Evolutionary conservation across 2,113 vertebrate genomes (phyloP).

Genomic region (Bombycilla garrulus): DNA sequence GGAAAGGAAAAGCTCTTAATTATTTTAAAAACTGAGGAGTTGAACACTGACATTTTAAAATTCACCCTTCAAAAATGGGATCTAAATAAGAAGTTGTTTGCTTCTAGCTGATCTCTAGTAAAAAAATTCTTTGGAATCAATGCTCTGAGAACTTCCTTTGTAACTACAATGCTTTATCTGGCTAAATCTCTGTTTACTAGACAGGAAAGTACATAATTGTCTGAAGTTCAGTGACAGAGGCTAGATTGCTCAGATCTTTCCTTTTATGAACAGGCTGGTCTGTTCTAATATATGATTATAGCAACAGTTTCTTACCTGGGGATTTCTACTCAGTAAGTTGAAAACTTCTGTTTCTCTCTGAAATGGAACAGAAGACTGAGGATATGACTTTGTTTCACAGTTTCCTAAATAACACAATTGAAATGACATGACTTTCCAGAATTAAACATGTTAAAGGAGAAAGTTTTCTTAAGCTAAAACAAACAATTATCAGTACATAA

Average conservation of each 20-base stretch:
- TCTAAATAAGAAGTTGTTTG: background rate
- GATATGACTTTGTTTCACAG: background rate
- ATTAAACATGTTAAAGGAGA: background rate
- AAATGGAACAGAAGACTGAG: background rate
- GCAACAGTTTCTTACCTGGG: background rate
- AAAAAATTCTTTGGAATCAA: background rate
- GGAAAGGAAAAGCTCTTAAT: background rate
- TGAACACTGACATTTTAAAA: background rate
- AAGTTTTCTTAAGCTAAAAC: background rate
- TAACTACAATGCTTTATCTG: background rate
- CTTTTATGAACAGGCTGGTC: background rate
- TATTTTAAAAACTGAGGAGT: background rate
- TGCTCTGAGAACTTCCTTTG: background rate
- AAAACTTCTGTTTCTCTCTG: background rate
- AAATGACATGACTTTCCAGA: background rate
- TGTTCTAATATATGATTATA: background rate
- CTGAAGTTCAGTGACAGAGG: background rate
- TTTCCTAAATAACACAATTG: background rate
- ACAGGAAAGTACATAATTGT: background rate
- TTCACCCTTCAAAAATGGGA: background rate
- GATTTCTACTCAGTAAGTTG: background rate
- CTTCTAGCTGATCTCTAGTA: background rate
- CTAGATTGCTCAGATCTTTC: background rate
- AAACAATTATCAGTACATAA: background rate
- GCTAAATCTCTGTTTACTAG: slow-evolving; percentile 10